Conservation (phyloP, 2,888 invertebrate genomes). For the Monopis laevigella region DNA sequence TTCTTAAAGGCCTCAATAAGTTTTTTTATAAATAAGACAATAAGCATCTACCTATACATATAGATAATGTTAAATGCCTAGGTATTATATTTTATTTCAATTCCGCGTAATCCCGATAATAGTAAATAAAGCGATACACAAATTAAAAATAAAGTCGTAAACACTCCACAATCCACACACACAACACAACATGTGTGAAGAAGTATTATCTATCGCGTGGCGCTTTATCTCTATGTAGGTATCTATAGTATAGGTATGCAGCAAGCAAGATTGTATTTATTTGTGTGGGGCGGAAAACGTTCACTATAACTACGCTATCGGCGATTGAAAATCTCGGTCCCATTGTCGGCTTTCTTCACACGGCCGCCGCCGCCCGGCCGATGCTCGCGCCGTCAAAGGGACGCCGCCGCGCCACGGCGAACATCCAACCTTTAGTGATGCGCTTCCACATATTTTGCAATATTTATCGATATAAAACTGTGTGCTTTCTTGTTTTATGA, state of each 20-base stretch:
- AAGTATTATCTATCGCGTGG: conserved; percentile 3
- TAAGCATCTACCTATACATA: no score
- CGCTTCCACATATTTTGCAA: neutral
- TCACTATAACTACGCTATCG: conserved; percentile 16
- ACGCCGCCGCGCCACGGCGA: conserved; percentile 10
- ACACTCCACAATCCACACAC: no score
- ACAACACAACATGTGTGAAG: neutral
- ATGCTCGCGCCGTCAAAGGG: conserved; percentile 8
- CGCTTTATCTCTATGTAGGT: conserved; percentile 1
- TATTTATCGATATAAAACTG: neutral
- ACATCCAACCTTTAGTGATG: conserved; percentile 11
- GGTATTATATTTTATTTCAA: no score
- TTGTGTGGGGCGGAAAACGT: conserved; percentile 9
- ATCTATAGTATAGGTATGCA: neutral
- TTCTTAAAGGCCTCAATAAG: no score
- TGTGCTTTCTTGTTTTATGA: no score
- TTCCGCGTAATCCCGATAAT: conserved; percentile 4
- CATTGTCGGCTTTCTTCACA: conserved; percentile 20
- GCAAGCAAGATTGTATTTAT: conserved; percentile 4
- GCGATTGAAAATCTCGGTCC: conserved; percentile 19
- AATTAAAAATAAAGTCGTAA: conserved; percentile 6
- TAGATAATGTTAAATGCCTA: no score
- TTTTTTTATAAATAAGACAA: no score
- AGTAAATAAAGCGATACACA: conserved; percentile 3
- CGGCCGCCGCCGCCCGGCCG: conserved; percentile 5